These are phyloP conservation scores for Magallana angulata DNA, from an alignment of 1,140 invertebrate species.

Conservation along the genomic window DNA sequence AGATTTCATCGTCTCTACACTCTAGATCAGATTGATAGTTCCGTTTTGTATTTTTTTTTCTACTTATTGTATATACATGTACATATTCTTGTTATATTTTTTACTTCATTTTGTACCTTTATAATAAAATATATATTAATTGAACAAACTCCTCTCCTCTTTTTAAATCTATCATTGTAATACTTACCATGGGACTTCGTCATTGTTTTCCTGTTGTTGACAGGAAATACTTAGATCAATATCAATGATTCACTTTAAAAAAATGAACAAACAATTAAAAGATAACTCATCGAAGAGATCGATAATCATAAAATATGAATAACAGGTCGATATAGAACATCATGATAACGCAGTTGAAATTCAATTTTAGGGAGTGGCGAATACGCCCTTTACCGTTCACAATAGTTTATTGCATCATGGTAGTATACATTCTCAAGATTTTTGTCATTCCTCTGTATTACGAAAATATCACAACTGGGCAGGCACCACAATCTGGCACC, in stretches of 20 bases:
- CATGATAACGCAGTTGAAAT: no score
- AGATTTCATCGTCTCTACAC: no score
- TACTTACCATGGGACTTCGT: no score
- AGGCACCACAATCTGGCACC: neutral
- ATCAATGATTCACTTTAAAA: no score
- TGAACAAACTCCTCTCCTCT: no score
- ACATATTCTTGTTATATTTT: neutral
- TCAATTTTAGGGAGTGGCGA: neutral
- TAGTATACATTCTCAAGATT: neutral
- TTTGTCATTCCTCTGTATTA: conserved; percentile 27
- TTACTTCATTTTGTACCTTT: neutral
- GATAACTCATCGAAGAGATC: no score
- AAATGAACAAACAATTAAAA: no score
- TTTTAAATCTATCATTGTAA: no score
- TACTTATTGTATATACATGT: neutral
- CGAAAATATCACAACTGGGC: neutral
- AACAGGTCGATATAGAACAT: no score
- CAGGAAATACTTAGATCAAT: no score
- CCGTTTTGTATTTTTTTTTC: neutral
- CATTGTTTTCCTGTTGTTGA: no score
- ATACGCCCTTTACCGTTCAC: neutral
- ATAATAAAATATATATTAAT: neutral
- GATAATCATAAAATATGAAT: no score
- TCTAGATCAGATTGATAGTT: neutral
- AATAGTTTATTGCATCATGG: neutral